Conservation (phyloP, 2,888 invertebrate genomes). For the Eristalis pertinax region DNA sequence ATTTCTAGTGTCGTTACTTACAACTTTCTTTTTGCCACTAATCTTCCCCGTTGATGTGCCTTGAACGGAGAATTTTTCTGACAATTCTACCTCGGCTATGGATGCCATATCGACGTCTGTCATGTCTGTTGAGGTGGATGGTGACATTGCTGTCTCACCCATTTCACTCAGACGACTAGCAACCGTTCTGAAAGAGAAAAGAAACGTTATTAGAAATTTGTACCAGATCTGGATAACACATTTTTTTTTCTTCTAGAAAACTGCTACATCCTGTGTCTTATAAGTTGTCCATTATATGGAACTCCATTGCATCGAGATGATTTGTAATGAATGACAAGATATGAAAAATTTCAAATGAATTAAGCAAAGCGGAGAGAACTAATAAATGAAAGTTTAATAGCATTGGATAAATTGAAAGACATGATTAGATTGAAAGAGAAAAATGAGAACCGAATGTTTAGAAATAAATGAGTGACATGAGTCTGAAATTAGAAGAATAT, state of each 20-base stretch:
- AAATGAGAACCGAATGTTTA: neutral
- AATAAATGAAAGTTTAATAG: neutral
- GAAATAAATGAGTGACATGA: no score
- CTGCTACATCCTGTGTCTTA: neutral
- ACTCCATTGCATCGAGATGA: neutral
- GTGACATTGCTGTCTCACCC: slow-evolving; percentile 81
- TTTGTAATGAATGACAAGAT: neutral
- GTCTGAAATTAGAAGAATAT: neutral
- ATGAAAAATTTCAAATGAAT: neutral
- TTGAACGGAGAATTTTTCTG: slow-evolving; percentile 87
- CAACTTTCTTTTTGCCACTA: slow-evolving; percentile 89
- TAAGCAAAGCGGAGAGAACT: neutral
- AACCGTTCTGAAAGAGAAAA: slow-evolving; percentile 82
- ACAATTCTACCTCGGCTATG: slow-evolving; percentile 84
- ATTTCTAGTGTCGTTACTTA: slow-evolving; percentile 79
- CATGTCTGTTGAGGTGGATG: slow-evolving; percentile 82
- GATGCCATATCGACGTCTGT: slow-evolving; percentile 85
- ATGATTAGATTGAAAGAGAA: neutral
- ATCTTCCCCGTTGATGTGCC: slow-evolving; percentile 88
- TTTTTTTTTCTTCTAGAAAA: neutral
- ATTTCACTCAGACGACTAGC: slow-evolving; percentile 80
- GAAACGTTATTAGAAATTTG: neutral
- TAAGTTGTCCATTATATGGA: no score
- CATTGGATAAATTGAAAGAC: neutral
- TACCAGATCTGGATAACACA: neutral